Percentiles rank a stretch among this genome's conserved stretches.
Conservation (phyloP, 2,797 vertebrate species). For the Austrolebias charrua region DNA sequence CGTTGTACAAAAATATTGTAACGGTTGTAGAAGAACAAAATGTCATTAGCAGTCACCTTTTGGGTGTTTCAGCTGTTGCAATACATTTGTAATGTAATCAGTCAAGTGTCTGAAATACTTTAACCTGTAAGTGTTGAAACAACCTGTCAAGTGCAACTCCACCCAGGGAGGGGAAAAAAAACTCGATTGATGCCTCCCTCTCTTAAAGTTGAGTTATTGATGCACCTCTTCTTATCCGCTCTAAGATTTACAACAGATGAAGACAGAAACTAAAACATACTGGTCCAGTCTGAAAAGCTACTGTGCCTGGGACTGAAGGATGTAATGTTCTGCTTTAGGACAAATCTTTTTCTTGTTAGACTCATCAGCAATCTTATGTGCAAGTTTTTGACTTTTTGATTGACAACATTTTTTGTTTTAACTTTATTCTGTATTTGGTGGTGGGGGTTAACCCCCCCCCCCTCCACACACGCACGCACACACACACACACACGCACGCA, state of each 20-base stretch:
- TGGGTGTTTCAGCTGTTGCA: background rate
- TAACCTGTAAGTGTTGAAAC: background rate
- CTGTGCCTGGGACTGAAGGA: constrained; percentile 31
- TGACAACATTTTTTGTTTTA: constrained; percentile 43
- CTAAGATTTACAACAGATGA: constrained; percentile 20
- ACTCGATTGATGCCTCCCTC: background rate
- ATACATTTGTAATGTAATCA: background rate
- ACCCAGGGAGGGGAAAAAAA: background rate
- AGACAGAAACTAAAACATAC: constrained; percentile 11
- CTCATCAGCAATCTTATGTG: constrained; percentile 17
- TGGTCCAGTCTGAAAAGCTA: constrained; percentile 29
- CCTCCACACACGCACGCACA: no score
- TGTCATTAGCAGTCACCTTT: background rate
- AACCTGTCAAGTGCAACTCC: background rate
- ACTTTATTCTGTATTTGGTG: constrained; percentile 43
- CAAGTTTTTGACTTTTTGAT: constrained; percentile 34
- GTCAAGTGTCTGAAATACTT: background rate
- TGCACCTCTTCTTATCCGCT: constrained; percentile 20
- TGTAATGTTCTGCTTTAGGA: constrained; percentile 27
- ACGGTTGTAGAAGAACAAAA: background rate
- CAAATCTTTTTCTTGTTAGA: constrained; percentile 21
- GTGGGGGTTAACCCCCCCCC: background rate
- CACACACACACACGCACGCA: no score
- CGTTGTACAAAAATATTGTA: no score
- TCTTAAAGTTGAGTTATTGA: constrained; percentile 8